A percentile compares a stretch with the other conserved stretches of the same genome.
phyloP scores from a whole-genome alignment of 2,113 vertebrate species.

The Seriola aureovittata region DNA sequence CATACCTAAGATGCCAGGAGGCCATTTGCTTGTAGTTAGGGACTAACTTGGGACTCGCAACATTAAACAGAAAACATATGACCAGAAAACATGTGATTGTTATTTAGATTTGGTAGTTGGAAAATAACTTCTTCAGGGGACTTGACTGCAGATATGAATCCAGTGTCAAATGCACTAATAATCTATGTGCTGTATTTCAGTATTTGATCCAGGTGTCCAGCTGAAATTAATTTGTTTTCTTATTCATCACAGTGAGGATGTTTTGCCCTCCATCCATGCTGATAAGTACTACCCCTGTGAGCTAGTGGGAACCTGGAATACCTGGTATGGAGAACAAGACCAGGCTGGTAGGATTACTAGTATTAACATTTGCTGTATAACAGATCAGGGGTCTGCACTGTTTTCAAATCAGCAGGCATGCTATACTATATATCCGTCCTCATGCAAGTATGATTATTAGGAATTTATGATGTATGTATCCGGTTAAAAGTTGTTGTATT shows the following conservation, averaged over 20 bases:
- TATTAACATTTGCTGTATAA: conserved; percentile 27
- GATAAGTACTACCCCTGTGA: conserved; percentile 96
- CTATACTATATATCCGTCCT: not conserved
- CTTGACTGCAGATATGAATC: not conserved
- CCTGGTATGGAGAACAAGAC: conserved; percentile 99
- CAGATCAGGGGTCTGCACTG: not conserved
- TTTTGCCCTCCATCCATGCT: conserved; percentile 94
- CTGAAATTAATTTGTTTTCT: conserved; percentile 3
- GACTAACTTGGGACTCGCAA: conserved; percentile 31
- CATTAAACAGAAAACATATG: conserved; percentile 9
- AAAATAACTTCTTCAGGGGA: not conserved
- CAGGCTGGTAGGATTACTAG: conserved; percentile 92
- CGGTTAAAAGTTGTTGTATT: too few relatives aligned
- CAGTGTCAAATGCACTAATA: not conserved
- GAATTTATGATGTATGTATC: too few relatives aligned
- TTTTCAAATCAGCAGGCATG: conserved; percentile 9
- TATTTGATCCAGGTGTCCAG: conserved; percentile 1
- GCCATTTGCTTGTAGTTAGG: not conserved
- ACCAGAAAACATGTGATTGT: conserved; percentile 6
- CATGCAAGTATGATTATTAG: not conserved
- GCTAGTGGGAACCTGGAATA: conserved; percentile 99
- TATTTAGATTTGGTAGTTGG: not conserved
- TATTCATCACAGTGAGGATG: conserved; percentile 89
- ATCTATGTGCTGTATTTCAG: not conserved
- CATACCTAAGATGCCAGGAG: conserved; percentile 52